Base-by-base conservation (phyloP, 2,797 vertebrate species). In the Lithobates pipiens region DNA sequence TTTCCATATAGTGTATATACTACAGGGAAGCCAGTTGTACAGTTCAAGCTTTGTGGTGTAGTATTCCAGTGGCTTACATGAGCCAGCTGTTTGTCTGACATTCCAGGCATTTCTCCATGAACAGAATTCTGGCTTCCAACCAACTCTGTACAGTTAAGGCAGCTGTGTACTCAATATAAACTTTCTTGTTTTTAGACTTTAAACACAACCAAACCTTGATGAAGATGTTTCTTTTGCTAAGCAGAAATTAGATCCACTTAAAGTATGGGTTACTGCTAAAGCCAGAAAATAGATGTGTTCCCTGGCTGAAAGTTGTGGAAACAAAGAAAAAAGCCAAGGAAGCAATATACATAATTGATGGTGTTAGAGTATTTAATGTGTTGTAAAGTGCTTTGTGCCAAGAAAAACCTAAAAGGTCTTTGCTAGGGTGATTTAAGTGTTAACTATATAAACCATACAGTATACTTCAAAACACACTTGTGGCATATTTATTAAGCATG, bases 361-460 rank as follows among this genome's bases (percentile, higher is more conserved):
- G 89, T 92, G 90, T 94, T 94, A 93, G 91, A 93, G 90, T 89
- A 90, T 84, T 94, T 93, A 92, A 88, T 93, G 89, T 94, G 91
- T 94, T 93, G 92, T 85, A 88, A 89, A 90, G 84, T 86, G 65
- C 80, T 72, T 36, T 90, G 84, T 93, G 93, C 93, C 93, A 95
- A 91, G 75, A 78, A 83, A 92, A 93, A 92, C 78, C 90, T 93
- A 92, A 93, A 89, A 93, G 89, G 85, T 90, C 65, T 27, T 34
- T 44, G 34, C 89, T 91, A 89, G 87, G 89, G 65, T 75, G 88
- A 92, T 91, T 90, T 91, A 88, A 90, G 89, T 89, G 27, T 74
- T 71, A 90, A 91, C 88, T 88, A 88, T 75, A 77, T 77, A 42
- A 77, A 76, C 39, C 39, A 39, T 10, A 39, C 39, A 39, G 39